Evolutionary conservation across 2,888 invertebrate genomes (phyloP).

Genomic region (Nomada lathburiana): DNA sequence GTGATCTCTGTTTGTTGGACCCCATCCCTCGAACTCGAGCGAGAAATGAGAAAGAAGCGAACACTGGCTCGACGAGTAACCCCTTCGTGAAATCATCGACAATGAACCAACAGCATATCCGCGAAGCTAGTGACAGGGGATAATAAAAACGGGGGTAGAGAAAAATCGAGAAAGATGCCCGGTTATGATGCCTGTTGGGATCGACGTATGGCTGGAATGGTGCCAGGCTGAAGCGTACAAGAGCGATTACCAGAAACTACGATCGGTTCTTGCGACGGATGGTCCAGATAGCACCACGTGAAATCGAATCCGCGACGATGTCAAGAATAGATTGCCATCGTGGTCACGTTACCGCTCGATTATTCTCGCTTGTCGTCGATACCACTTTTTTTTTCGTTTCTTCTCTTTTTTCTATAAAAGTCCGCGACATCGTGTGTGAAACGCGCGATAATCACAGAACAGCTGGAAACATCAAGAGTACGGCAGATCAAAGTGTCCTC

Average conservation of each 20-base stretch:
- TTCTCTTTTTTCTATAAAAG: too few species aligned
- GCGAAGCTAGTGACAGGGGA: background rate
- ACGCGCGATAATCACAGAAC: too few species aligned
- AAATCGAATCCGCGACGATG: background rate
- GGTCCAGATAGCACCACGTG: slow-evolving; percentile 7
- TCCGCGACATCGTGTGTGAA: too few species aligned
- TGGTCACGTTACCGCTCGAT: background rate
- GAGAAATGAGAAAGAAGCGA: background rate
- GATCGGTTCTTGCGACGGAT: slow-evolving; percentile 47
- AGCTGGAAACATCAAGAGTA: too few species aligned
- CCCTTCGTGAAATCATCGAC: background rate
- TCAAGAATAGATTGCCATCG: background rate
- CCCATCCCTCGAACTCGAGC: slow-evolving; percentile 7
- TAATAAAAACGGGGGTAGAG: background rate
- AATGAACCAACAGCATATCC: background rate
- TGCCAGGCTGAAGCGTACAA: slow-evolving; percentile 33
- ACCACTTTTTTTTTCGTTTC: too few species aligned
- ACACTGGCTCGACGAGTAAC: background rate
- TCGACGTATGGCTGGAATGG: slow-evolving; percentile 28
- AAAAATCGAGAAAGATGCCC: slow-evolving; percentile 5
- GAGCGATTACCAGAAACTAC: slow-evolving; percentile 61
- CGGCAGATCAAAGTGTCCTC: too few species aligned
- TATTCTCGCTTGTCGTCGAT: slow-evolving; percentile 3
- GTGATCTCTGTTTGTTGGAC: background rate
- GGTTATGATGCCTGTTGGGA: slow-evolving; percentile 27